Evolutionary conservation across 1,140 invertebrate species (phyloP), one percentile per base, ranked within the genome.

Genomic region (Nephila pilipes): DNA sequence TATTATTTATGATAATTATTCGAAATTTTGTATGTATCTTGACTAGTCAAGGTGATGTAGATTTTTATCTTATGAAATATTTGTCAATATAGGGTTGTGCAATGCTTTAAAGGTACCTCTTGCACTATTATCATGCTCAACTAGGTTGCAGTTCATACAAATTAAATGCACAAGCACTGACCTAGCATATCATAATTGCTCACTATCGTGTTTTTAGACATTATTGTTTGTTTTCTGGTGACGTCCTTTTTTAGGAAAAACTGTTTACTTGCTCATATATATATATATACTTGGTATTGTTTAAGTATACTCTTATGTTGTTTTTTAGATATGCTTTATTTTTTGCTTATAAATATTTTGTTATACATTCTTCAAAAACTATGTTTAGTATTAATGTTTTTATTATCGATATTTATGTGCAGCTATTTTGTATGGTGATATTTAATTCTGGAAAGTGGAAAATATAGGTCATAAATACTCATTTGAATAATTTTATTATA

Each of bases 141-240:
- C 38, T n/a, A n/a, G 14, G 54, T 83, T 57, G 25, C 54, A 83
- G 46, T 83, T 46, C 25, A 20, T 32, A 20, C 29, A 14, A 36
- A 83, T 38, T 83, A 55, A 57, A 83, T 75, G 81, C 81, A 83
- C 38, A 83, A 83, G 22, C 38, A 57, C 22, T 55, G 46, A 83
- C 12, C 14, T 83, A 83, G 81, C 46, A 83, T 83, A 83, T 83
- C 81, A 83, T 22, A 55, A 83, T 83, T 55, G 80, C 46, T 83
- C 80, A 83, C n/a, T 54, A 14, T 83, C 38, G 25, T 46, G 14
- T 83, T 83, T 79, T 81, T 54, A 55, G 38, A 69, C 25, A 25
- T 69, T 65, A 5, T 25, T 60, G 22, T 60, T 25, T 65, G 63
- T n/a, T 4, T 46, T 65, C 20, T 58, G 20, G n/a, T 65, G 63